A percentile compares a stretch with the other conserved stretches of the same genome.
Conservation (phyloP, 2,797 vertebrate species). For the Geotrypetes seraphini region DNA sequence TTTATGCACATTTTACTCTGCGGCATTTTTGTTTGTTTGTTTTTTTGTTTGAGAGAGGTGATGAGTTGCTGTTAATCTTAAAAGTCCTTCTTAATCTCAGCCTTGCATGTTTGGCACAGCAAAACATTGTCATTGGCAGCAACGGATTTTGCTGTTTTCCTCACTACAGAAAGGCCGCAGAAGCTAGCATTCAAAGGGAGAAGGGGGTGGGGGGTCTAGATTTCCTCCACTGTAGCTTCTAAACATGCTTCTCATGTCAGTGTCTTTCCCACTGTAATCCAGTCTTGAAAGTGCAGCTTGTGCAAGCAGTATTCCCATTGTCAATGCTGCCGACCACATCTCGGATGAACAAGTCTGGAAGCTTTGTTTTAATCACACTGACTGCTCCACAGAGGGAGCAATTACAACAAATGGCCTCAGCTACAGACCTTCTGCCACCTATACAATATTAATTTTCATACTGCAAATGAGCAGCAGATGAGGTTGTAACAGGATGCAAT, state of each 20-base stretch:
- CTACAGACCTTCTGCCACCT: slow-evolving; percentile 53
- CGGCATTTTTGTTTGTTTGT: no score
- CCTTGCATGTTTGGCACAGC: no score
- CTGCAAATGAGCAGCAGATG: slow-evolving; percentile 48
- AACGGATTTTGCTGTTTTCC: no score
- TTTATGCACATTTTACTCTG: no score
- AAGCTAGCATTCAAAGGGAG: no score
- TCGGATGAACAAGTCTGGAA: slow-evolving; percentile 43
- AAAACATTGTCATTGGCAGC: no score
- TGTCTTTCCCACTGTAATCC: slow-evolving; percentile 30
- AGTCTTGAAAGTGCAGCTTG: slow-evolving; percentile 41
- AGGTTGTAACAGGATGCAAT: slow-evolving; percentile 43
- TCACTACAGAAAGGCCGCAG: no score
- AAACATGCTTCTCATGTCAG: slow-evolving; percentile 49
- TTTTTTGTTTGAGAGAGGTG: no score
- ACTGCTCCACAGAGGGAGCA: slow-evolving; percentile 59
- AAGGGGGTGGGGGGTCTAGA: slow-evolving; percentile 13
- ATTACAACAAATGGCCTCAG: slow-evolving; percentile 55
- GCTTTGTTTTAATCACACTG: slow-evolving; percentile 62
- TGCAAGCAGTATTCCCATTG: slow-evolving; percentile 47
- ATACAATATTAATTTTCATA: slow-evolving; percentile 43
- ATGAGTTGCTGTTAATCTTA: no score
- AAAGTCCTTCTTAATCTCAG: no score
- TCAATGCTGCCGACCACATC: slow-evolving; percentile 56
- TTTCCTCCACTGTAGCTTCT: slow-evolving; percentile 42